Base-by-base conservation (phyloP, 2,113 vertebrate genomes). In the Myiagra hebetior region DNA sequence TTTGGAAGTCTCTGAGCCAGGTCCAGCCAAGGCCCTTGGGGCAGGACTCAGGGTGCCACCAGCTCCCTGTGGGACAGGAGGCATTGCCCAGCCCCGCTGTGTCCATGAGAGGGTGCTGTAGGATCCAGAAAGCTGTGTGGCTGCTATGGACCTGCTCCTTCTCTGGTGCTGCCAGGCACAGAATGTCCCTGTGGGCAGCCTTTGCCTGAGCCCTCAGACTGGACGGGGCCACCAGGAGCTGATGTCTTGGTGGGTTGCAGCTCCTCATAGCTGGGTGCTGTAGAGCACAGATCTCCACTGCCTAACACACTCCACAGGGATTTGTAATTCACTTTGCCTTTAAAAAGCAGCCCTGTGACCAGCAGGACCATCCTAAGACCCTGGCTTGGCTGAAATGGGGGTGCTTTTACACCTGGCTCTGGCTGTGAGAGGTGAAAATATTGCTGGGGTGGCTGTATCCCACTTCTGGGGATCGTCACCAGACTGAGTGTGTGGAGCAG, bases 41-140 rank as follows among this genome's bases (percentile, higher is more conserved):
- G 37, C 46, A 53, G 52, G 46, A 24, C 1, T 0, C 9, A 30
- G 63, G 13, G 27, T 73, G 37, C 53, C 49, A 20, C n/a, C 24
- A 5, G 14, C 15, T 31, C n/a, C 62, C 33, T 11, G 0, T 30
- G 69, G 56, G 42, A 26, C 49, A 30, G 53, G 56, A 77, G 74
- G 39, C 47, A 6, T 52, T 89, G 90, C 77, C 81, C 85, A 72
- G 47, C 69, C 65, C 65, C 8, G 10, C 19, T 46, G 41, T 82
- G 62, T 93, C 96, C 96, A 97, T 94, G 74, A 94, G 96, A 91
- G 96, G 96, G 96, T 95, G 95, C 96, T 97, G 70, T 94, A 62
- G 90, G 92, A 95, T 87, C 22, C 7, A 1, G 46, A 70, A 74
- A 65, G 46, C 28, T 37, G 14, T 13, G 26, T 46, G 64, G 4